phyloP scores from a whole-genome alignment of 2,113 vertebrate species.

The Gavia stellata region DNA sequence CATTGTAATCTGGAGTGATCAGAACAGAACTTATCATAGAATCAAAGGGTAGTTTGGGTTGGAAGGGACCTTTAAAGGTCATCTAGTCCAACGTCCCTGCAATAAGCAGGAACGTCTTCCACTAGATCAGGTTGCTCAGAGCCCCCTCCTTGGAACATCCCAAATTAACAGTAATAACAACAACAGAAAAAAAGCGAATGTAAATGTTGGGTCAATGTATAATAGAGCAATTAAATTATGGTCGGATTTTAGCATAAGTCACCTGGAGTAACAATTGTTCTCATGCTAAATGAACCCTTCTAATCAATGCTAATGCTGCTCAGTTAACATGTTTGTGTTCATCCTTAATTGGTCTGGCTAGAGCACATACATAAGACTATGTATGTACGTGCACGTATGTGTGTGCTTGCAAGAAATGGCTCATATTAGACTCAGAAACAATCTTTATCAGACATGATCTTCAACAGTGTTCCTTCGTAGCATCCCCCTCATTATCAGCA shows the following conservation, averaged over 20 bases:
- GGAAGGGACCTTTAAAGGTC: neutral
- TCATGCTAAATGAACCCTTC: neutral
- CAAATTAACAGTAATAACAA: neutral
- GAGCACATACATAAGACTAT: neutral
- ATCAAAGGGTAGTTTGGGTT: neutral
- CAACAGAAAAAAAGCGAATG: neutral
- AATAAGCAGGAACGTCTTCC: neutral
- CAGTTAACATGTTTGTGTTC: neutral
- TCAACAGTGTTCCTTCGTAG: neutral
- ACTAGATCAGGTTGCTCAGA: neutral
- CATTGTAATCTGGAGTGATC: neutral
- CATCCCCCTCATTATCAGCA: neutral
- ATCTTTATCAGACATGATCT: neutral
- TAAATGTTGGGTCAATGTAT: neutral
- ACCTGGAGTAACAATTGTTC: neutral
- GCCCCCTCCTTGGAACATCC: neutral
- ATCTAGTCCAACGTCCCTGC: neutral
- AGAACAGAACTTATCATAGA: neutral
- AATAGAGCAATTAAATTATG: neutral
- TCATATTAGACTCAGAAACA: neutral
- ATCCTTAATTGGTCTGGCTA: neutral
- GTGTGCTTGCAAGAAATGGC: neutral
- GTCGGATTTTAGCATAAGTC: neutral
- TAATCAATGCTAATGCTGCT: neutral
- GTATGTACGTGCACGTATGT: neutral